Conservation (phyloP, 2,113 vertebrate genomes). For the Sinocyclocheilus rhinocerous region DNA sequence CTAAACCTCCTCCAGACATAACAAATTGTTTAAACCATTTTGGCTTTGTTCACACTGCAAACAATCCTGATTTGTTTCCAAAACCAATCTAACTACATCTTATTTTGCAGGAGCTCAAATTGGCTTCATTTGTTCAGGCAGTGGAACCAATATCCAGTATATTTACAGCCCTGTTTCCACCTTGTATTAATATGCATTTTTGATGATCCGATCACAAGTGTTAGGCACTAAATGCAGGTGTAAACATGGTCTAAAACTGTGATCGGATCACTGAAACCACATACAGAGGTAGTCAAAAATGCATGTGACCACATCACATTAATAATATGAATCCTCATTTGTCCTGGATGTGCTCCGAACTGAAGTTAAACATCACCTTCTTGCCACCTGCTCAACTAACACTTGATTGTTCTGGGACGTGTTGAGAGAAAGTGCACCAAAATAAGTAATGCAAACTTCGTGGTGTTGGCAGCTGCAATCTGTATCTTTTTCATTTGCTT, state of each 20-base stretch:
- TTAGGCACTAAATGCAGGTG: background rate
- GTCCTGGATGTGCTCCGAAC: too few relatives aligned
- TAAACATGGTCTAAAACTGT: background rate
- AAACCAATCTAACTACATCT: background rate
- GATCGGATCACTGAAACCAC: background rate
- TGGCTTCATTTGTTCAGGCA: background rate
- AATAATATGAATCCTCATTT: background rate
- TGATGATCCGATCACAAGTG: background rate
- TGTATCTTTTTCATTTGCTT: background rate
- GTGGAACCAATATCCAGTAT: slow-evolving; percentile 2
- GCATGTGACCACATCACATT: background rate
- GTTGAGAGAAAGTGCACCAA: background rate
- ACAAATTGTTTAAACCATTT: background rate
- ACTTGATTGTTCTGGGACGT: background rate
- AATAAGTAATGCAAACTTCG: background rate
- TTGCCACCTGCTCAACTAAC: background rate
- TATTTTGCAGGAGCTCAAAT: background rate
- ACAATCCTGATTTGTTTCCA: slow-evolving; percentile 4
- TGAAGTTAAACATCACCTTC: too few relatives aligned
- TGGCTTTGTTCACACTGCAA: slow-evolving; percentile 30
- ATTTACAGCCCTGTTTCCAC: background rate
- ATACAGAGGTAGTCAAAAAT: background rate
- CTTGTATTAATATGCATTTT: background rate
- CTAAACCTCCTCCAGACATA: background rate
- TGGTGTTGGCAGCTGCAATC: background rate